These are phyloP conservation scores for Dusona sp. DNA, from an alignment of 2,888 invertebrate species.

Conservation along the genomic window DNA sequence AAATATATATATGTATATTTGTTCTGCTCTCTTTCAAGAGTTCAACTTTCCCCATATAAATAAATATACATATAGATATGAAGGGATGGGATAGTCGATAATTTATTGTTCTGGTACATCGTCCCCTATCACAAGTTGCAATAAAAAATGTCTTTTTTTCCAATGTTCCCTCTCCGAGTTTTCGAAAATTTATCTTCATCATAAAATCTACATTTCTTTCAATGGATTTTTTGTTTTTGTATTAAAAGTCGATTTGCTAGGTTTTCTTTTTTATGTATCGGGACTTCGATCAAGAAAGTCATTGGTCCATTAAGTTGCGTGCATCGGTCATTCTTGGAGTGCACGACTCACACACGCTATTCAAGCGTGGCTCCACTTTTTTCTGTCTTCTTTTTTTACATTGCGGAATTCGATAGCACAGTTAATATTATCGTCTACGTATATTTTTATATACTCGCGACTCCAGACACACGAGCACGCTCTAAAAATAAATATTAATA, in stretches of 20 bases:
- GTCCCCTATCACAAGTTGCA: constrained; percentile 1
- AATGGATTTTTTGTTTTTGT: constrained; percentile 13
- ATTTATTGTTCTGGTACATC: constrained; percentile 54
- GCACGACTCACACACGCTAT: constrained; percentile 49
- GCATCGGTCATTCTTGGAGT: constrained; percentile 49
- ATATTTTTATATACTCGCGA: background rate
- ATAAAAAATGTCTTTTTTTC: background rate
- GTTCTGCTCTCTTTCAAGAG: constrained; percentile 6
- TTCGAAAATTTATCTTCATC: background rate
- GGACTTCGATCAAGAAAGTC: constrained; percentile 50
- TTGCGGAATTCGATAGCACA: constrained; percentile 34
- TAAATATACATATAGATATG: background rate
- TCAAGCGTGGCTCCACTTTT: constrained; percentile 43
- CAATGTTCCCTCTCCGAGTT: background rate
- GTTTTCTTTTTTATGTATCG: background rate
- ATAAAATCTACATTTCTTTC: constrained; percentile 3
- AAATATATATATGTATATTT: background rate
- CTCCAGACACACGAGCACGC: background rate
- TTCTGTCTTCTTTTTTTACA: background rate
- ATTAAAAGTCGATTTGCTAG: constrained; percentile 12
- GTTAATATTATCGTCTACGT: constrained; percentile 5
- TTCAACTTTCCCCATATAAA: constrained; percentile 21
- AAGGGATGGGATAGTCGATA: constrained; percentile 23
- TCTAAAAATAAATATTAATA: constrained; percentile 8
- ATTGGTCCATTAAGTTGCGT: constrained; percentile 66